Evolutionary conservation across 2,797 vertebrate genomes (phyloP), one percentile per base, ranked within the genome.

Genomic region (Mormyrops attenuatus): DNA sequence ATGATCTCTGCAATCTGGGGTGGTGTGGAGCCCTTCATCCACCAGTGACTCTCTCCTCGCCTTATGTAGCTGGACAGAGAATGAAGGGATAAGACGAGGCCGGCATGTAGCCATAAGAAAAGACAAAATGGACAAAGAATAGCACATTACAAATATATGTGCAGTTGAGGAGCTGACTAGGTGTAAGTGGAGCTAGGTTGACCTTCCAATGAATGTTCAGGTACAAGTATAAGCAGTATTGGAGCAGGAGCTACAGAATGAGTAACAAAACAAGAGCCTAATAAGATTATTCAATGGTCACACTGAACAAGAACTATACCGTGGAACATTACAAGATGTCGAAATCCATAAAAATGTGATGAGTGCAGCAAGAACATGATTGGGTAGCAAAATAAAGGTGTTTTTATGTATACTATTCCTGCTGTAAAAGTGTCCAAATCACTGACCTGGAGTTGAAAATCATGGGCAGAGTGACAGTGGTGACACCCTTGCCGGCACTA

Each of bases 21-120:
- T 86, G 98, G 99, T 80, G 98, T 99, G 90, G 98, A 99, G 85
- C 99, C 99, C 92, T 99, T 99, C 98, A 99, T 98, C 99, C 99
- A 99, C 99, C 99, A 99, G 92, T 99, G 98, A 94, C 97, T 99
- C 96, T 99, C 98, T 66, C 99, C 98, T 94, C 98, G 96, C 53
- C 98, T 96, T 91, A 98, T 98, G 88, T 99, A 99, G 93, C 98
- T 99, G 92, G 87, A 85, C 0, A 90, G 15, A 88, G 89, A 38
- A 91, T 52, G 82, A 89, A 11, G 5, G 2, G 60, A 15, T 30
- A 11, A 30, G 0, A 80, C 73, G 3, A 77, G 34, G 55, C 89
- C 22, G 80, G n/a, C 73, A 52, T 38, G 77, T 49, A 73, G 44
- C 30, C 30, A 17, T 73, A 15, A 89, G 80, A 87, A 1, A 73